Percentiles rank a stretch among this genome's conserved stretches.
These are phyloP conservation scores for Pholis gunnellus DNA, from an alignment of 2,113 vertebrate genomes.

Conservation along the genomic window DNA sequence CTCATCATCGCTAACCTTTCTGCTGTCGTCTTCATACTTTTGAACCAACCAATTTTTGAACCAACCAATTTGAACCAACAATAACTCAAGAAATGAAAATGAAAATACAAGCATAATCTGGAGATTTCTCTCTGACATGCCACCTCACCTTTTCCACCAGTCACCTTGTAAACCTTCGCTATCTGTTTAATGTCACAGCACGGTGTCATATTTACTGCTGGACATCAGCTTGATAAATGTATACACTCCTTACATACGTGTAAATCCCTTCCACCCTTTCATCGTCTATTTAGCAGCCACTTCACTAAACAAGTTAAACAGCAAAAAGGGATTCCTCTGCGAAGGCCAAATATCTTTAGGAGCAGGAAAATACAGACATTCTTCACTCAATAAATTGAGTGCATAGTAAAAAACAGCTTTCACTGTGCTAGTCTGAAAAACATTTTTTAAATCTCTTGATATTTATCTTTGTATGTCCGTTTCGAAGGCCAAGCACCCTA, in stretches of 20 bases:
- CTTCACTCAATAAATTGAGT: neutral
- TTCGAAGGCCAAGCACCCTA: neutral
- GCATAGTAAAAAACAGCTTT: neutral
- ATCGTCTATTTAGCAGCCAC: slow-evolving; percentile 11
- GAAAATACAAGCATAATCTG: neutral
- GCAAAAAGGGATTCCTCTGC: neutral
- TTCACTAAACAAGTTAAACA: slow-evolving; percentile 10
- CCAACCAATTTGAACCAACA: neutral
- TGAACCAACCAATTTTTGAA: too few relatives aligned
- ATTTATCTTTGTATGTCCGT: neutral
- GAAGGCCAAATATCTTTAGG: too few relatives aligned
- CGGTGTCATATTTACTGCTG: slow-evolving; percentile 43
- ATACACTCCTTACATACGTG: neutral
- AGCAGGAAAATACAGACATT: neutral
- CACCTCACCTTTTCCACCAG: neutral
- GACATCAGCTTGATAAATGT: slow-evolving; percentile 35
- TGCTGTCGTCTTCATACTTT: neutral
- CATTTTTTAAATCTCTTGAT: neutral
- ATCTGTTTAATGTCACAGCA: slow-evolving; percentile 39
- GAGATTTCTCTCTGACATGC: neutral
- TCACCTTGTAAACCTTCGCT: neutral
- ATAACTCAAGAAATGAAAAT: neutral
- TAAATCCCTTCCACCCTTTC: slow-evolving; percentile 31
- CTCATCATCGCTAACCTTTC: neutral
- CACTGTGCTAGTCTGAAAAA: neutral